phyloP scores from a whole-genome alignment of 2,888 invertebrate species.

The Plemyria rubiginata region DNA sequence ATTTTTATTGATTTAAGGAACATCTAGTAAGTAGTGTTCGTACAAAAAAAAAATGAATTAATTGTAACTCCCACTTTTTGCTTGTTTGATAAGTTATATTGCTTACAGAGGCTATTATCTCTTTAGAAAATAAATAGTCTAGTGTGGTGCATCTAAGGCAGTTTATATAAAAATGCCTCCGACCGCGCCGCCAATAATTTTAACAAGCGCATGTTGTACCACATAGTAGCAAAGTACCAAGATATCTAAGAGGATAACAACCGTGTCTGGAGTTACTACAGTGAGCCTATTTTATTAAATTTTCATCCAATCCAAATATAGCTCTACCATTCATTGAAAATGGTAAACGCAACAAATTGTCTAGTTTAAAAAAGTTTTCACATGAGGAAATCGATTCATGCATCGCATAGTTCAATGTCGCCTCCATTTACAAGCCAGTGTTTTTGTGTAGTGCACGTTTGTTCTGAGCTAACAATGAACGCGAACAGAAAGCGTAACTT shows the following conservation, averaged over 20 bases:
- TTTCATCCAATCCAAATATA: neutral
- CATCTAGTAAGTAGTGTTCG: neutral
- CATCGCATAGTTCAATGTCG: slow-evolving; percentile 42
- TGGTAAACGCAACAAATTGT: slow-evolving; percentile 18
- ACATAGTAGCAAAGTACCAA: too few relatives aligned
- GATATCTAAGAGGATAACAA: too few relatives aligned
- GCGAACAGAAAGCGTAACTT: slow-evolving; percentile 65
- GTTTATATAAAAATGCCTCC: too few relatives aligned
- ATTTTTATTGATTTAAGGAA: neutral
- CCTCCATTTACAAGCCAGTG: slow-evolving; percentile 46
- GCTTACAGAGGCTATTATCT: too few relatives aligned
- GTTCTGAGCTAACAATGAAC: slow-evolving; percentile 51
- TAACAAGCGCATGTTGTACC: too few relatives aligned
- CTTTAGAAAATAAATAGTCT: too few relatives aligned
- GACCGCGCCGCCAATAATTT: too few relatives aligned
- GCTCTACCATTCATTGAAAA: slow-evolving; percentile 10
- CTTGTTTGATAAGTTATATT: too few relatives aligned
- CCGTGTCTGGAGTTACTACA: too few relatives aligned
- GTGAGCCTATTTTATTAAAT: too few relatives aligned
- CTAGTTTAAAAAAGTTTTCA: slow-evolving; percentile 18
- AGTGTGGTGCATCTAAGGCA: too few relatives aligned
- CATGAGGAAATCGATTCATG: slow-evolving; percentile 33
- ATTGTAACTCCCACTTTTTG: too few relatives aligned
- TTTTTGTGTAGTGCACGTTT: slow-evolving; percentile 46
- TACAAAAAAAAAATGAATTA: neutral